Evolutionary conservation across 2,113 vertebrate species (phyloP), one percentile per base, ranked within the genome.

Genomic region (Amphiprion percula): DNA sequence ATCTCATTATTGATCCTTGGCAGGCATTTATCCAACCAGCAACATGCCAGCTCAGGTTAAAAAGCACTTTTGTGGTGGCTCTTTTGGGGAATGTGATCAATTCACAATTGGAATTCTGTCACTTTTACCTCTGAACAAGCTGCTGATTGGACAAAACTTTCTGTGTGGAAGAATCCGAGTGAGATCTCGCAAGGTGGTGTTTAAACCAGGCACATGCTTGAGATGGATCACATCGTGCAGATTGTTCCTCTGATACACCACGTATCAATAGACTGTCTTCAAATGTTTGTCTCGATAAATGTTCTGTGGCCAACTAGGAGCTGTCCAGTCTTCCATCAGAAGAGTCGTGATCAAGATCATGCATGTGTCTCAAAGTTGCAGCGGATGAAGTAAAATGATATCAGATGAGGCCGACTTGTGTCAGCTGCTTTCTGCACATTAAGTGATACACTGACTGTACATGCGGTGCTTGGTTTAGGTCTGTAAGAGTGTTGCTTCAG

Each of bases 291-390:
- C 46, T 76, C 28, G n/a, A 24, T 63, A 63, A 80, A 76, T 46
- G 77, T 86, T 76, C 28, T 19, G 59, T 52, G 52, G 73, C 77
- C 26, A 24, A 71, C 65, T 15, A 66, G 75, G 56, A 78, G 64
- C 53, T 33, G 24, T 76, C 67, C 26, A 26, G 33, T 24, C 19
- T 19, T 49, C 49, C 30, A 19, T 62, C 56, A 66, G 59, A 60
- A 33, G 47, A 24, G 46, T 64, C 44, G 26, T 49, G 65, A 88
- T 86, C 86, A 26, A 75, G 84, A 84, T n/a, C 44, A 10, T 10
- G 39, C 54, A 23, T 4, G 67, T 30, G 44, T 82, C 79, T 84
- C 86, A 16, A 0, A 33, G 64, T 72, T 69, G 24, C 41, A 56
- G 61, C n/a, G 53, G 73, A 75, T 67, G 61, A 73, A 50, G 70